Conservation (phyloP, 1,140 invertebrate genomes). For the Hirudo medicinalis region DNA sequence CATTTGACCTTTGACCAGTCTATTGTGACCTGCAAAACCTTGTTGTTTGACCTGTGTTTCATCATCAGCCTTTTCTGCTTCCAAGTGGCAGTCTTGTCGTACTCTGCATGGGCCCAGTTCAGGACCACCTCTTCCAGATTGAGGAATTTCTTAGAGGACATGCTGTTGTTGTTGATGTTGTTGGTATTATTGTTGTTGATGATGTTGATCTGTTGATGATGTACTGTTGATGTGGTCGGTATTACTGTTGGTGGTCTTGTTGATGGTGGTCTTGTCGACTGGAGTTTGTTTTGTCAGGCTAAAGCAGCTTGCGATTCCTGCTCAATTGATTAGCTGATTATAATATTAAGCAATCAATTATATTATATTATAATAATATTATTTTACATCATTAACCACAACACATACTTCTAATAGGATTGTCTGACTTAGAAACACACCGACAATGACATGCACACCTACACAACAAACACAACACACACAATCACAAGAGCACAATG, state of each 20-base stretch:
- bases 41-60: constrained; percentile 30
- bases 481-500: neutral
- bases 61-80: neutral
- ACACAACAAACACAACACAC: constrained; percentile 3
- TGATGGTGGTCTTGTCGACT: neutral
- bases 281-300: neutral
- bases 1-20: constrained; percentile 40
- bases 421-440: neutral
- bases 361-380: neutral
- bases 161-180: constrained; percentile 34
- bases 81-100: constrained; percentile 31
- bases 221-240: neutral
- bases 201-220: neutral
- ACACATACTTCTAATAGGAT: neutral
- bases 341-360: neutral
- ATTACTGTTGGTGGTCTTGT: neutral
- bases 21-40: constrained; percentile 34
- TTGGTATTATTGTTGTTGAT: neutral
- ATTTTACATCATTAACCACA: too few species aligned
- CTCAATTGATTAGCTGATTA: neutral
- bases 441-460: too few species aligned
- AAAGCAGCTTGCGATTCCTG: neutral
- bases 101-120: constrained; percentile 41
- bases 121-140: constrained; percentile 40
- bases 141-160: constrained; percentile 27